Evolutionary conservation across 2,888 invertebrate genomes (phyloP).

Genomic region (Drosophila mercatorum): DNA sequence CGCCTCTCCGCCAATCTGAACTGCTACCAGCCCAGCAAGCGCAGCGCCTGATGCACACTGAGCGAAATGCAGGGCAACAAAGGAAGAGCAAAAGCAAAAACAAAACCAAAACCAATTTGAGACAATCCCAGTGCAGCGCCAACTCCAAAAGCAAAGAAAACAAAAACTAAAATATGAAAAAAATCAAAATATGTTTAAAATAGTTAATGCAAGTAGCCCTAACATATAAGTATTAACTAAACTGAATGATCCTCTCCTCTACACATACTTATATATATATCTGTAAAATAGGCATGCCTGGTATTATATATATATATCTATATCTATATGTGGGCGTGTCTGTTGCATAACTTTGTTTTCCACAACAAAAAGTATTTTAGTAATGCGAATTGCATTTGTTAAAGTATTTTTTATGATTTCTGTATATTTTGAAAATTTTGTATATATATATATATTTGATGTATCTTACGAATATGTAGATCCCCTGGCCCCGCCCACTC

Average conservation of each 20-base stretch:
- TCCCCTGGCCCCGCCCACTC: neutral
- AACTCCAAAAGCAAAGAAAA: conserved; percentile 34
- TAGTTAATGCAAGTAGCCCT: conserved; percentile 48
- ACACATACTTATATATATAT: conserved; percentile 1
- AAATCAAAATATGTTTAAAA: conserved; percentile 33
- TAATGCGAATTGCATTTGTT: conserved; percentile 57
- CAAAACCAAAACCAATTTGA: conserved; percentile 45
- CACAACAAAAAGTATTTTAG: conserved; percentile 35
- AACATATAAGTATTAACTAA: conserved; percentile 60
- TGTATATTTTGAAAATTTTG: conserved; percentile 40
- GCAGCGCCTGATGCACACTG: conserved; percentile 24
- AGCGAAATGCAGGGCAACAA: neutral
- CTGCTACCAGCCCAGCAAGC: conserved; percentile 64
- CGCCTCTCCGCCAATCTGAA: conserved; percentile 76
- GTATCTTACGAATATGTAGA: conserved; percentile 15
- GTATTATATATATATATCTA: conserved; percentile 7
- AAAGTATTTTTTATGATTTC: conserved; percentile 47
- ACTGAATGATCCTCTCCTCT: conserved; percentile 36
- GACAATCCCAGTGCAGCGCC: conserved; percentile 74
- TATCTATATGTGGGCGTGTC: conserved; percentile 4
- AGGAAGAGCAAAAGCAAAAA: conserved; percentile 21
- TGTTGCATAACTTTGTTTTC: conserved; percentile 34
- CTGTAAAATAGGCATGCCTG: conserved; percentile 10
- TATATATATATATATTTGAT: conserved; percentile 40
- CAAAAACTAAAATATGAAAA: conserved; percentile 19